Evolutionary conservation across 2,888 invertebrate genomes (phyloP).

Genomic region (Parthenolecanium corni): DNA sequence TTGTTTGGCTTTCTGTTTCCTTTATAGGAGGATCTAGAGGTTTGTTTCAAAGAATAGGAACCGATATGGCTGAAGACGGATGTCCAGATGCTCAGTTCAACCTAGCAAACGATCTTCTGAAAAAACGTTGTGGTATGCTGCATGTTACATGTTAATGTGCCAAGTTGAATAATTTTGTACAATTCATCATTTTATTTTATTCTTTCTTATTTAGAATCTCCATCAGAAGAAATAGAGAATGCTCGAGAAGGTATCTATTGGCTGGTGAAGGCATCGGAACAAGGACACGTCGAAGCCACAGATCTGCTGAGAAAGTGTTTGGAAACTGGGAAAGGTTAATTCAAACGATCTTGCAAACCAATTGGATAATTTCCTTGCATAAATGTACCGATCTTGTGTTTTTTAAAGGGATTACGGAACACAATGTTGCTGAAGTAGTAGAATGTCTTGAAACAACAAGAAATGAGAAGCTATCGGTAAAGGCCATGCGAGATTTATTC

Average conservation of each 20-base stretch:
- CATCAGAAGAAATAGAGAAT: conserved; percentile 60
- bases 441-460: conserved; percentile 72
- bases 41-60: conserved; percentile 27
- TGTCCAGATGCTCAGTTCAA: conserved; percentile 82
- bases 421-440: conserved; percentile 60
- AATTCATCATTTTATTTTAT: conserved; percentile 22
- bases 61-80: conserved; percentile 63
- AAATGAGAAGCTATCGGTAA: conserved; percentile 75
- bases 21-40: conserved; percentile 14
- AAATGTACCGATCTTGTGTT: neutral
- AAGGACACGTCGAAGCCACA: conserved; percentile 80
- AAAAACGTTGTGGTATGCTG: conserved; percentile 59
- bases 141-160: neutral
- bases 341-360: neutral
- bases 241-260: conserved; percentile 75
- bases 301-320: conserved; percentile 62
- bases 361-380: no score
- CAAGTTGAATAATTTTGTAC: neutral
- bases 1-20: no score
- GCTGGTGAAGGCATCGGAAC: conserved; percentile 85
- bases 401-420: conserved; percentile 52
- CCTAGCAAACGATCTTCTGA: conserved; percentile 68
- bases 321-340: conserved; percentile 47
- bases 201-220: conserved; percentile 45
- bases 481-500: conserved; percentile 77